phyloP scores from a whole-genome alignment of 2,888 invertebrate genomes.

The Temnothorax rugatulus region DNA sequence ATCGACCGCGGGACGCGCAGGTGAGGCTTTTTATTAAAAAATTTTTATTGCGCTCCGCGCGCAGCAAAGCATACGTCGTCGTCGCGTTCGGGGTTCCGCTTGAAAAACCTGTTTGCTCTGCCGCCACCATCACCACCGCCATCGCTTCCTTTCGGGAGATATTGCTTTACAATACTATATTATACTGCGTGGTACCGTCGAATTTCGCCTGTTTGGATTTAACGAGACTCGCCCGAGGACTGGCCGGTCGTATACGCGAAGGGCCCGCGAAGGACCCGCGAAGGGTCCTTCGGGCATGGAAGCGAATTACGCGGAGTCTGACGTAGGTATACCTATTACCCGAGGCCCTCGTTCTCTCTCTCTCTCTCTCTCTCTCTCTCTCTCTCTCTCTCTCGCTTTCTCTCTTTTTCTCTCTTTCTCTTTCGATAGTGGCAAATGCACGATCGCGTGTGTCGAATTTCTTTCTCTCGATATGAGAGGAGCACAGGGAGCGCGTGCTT shows the following conservation, averaged over 20 bases:
- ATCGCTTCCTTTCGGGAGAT: conserved; percentile 73
- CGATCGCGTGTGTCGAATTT: conserved; percentile 51
- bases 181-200: conserved; percentile 78
- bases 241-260: conserved; percentile 34
- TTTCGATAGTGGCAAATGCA: conserved; percentile 1
- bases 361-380: neutral
- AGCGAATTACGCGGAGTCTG: conserved; percentile 45
- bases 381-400: neutral
- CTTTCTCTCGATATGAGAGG: conserved; percentile 60
- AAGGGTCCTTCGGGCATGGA: conserved; percentile 23
- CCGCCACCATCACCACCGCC: conserved; percentile 69
- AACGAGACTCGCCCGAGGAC: conserved; percentile 73
- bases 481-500: conserved; percentile 62
- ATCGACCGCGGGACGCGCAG: conserved; percentile 71
- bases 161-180: conserved; percentile 79
- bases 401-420: neutral
- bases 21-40: conserved; percentile 78
- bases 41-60: conserved; percentile 75
- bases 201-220: conserved; percentile 77
- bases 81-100: conserved; percentile 72
- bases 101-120: conserved; percentile 77
- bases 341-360: neutral
- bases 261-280: neutral
- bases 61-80: conserved; percentile 71
- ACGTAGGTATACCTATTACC: conserved; percentile 25